A percentile compares a stretch with the other conserved stretches of the same genome.
Evolutionary conservation across 2,797 vertebrate species (phyloP).

Genomic region (Hypotaenidia okinawae): DNA sequence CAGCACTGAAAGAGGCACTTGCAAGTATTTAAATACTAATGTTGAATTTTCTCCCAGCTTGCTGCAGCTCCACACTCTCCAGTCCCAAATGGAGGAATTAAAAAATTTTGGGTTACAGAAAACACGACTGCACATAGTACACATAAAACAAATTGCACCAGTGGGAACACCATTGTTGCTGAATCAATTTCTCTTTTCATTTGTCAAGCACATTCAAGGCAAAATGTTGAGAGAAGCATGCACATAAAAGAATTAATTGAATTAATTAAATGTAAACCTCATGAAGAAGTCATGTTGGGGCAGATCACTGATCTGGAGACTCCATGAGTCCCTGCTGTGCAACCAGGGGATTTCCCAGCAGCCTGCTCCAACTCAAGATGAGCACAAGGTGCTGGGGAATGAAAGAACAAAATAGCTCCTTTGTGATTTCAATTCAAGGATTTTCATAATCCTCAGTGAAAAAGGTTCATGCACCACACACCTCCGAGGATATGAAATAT

Average conservation of each 20-base stretch:
- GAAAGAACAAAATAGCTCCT: neutral
- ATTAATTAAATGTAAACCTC: neutral
- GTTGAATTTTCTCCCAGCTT: neutral
- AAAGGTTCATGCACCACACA: neutral
- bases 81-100: neutral
- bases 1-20: neutral
- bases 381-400: neutral
- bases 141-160: neutral
- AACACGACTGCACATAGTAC: neutral
- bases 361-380: neutral
- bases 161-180: neutral
- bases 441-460: neutral
- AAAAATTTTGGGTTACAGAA: neutral
- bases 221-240: neutral
- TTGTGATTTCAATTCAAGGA: neutral
- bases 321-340: neutral
- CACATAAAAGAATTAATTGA: neutral
- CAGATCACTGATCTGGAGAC: neutral
- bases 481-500: neutral
- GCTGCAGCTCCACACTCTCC: neutral
- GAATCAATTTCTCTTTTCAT: neutral
- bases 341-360: neutral
- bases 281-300: neutral
- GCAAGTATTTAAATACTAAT: constrained; percentile 28
- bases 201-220: neutral